phyloP scores from a whole-genome alignment of 2,888 invertebrate genomes.

The Drosophila phalerata region DNA sequence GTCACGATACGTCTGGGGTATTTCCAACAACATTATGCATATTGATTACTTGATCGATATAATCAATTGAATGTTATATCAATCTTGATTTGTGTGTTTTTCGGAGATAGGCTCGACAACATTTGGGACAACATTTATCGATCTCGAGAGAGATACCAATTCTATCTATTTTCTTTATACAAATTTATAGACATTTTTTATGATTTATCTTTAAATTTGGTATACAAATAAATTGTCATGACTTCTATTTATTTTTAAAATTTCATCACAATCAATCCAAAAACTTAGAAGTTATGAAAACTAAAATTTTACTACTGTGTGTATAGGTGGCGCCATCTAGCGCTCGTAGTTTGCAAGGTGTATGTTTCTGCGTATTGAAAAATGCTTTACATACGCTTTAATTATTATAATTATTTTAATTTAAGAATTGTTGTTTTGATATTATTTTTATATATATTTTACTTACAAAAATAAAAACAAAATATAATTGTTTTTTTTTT shows the following conservation, averaged over 20 bases:
- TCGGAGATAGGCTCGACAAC: not conserved
- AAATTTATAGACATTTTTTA: not conserved
- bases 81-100: not conserved
- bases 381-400: no score
- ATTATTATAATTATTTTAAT: no score
- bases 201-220: not conserved
- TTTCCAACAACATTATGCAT: constrained; percentile 6
- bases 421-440: no score
- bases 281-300: not conserved
- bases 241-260: not conserved
- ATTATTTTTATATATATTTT: no score
- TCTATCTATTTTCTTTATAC: not conserved
- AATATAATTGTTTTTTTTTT: no score
- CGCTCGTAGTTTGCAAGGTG: not conserved
- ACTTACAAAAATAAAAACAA: no score
- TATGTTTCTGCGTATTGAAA: no score
- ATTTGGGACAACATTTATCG: not conserved
- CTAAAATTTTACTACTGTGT: not conserved
- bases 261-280: no score
- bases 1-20: constrained; percentile 15
- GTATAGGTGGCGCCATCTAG: not conserved
- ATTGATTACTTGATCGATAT: not conserved
- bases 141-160: not conserved
- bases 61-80: not conserved
- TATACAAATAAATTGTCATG: not conserved